Evolutionary conservation across 2,113 vertebrate species (phyloP).

Genomic region (human (Homo sapiens)): GRCh38 chr3:141250001-141250500

Average conservation of each 20-base stretch:
- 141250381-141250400: background rate
- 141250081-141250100: slow-evolving; percentile 3
- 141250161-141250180: rapidly evolving
- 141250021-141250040: background rate
- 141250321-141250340: background rate
- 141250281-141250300: slow-evolving; percentile 24
- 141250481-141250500: background rate
- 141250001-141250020: background rate
- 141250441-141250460: background rate
- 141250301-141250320: background rate
- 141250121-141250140: background rate
- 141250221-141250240: background rate
- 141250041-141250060: slow-evolving; percentile 42
- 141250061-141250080: slow-evolving; percentile 13
- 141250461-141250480: background rate
- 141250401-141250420: background rate
- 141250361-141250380: background rate
- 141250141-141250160: background rate
- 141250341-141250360: background rate
- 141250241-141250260: background rate
- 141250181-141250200: background rate
- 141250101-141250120: slow-evolving; percentile 30
- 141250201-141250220: background rate
- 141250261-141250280: background rate
- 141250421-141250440: background rate